A percentile compares a stretch with the other conserved stretches of the same genome.
These are phyloP conservation scores for Gymnocypris eckloni DNA, from an alignment of 2,797 vertebrate species.

Conservation along the genomic window DNA sequence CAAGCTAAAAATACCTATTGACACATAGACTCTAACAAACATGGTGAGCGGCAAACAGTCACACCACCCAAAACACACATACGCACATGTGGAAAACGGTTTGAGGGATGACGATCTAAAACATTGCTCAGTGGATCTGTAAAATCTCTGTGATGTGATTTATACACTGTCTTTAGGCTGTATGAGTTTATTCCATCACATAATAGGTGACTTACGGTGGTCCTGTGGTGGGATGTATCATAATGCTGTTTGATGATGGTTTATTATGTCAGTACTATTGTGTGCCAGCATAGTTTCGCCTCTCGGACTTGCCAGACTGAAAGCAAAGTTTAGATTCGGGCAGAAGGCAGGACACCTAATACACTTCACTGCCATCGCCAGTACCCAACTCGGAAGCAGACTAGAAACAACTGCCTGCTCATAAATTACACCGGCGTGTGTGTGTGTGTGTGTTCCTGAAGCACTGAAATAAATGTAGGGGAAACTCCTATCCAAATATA, in stretches of 20 bases:
- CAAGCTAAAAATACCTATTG: conserved; percentile 81
- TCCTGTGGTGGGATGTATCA: neutral
- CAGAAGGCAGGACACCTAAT: conserved; percentile 52
- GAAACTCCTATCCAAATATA: conserved; percentile 16
- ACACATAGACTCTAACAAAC: conserved; percentile 79
- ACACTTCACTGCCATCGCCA: conserved; percentile 45
- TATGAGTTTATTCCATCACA: neutral
- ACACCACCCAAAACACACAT: conserved; percentile 66
- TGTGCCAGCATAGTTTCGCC: conserved; percentile 28
- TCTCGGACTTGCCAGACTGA: conserved; percentile 27
- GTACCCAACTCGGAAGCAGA: conserved; percentile 59
- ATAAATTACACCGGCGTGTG: conserved; percentile 67
- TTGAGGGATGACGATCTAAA: neutral
- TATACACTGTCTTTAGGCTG: neutral
- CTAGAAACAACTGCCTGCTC: conserved; percentile 68
- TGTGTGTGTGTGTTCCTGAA: conserved; percentile 5
- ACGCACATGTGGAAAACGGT: conserved; percentile 32
- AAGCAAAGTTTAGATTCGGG: conserved; percentile 55
- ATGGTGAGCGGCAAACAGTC: conserved; percentile 72
- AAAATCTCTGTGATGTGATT: conserved; percentile 1
- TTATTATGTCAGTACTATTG: conserved; percentile 20
- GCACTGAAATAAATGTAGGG: conserved; percentile 9
- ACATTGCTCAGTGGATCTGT: neutral
- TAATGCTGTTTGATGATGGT: neutral
- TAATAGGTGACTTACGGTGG: neutral